Evolutionary conservation across 2,888 invertebrate genomes (phyloP).

Genomic region (Rapana venosa): DNA sequence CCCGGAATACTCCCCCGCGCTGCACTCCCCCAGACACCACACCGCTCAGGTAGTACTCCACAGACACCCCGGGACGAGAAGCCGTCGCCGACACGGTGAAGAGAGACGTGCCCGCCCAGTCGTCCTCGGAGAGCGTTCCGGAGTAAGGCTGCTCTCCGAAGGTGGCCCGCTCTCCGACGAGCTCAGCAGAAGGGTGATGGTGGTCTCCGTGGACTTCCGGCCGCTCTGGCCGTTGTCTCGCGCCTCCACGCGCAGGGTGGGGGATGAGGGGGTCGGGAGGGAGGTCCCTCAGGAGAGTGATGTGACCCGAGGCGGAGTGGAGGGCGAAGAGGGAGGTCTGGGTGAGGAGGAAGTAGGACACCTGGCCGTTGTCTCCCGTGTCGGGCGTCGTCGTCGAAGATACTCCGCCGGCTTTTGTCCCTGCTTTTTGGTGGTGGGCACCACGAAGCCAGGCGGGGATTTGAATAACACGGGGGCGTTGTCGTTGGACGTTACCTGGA

Average conservation of each 20-base stretch:
- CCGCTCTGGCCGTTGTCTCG: constrained; percentile 56
- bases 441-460: constrained; percentile 87
- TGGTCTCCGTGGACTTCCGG: constrained; percentile 29
- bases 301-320: constrained; percentile 45
- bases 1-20: constrained; percentile 63
- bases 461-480: constrained; percentile 92
- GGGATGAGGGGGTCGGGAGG: constrained; percentile 51
- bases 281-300: constrained; percentile 44
- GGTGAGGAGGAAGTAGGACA: constrained; percentile 82
- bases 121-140: constrained; percentile 92
- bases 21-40: constrained; percentile 80
- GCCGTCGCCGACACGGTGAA: constrained; percentile 83
- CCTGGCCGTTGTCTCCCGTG: constrained; percentile 92
- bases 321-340: constrained; percentile 47
- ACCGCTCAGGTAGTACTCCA: constrained; percentile 93
- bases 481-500: constrained; percentile 95
- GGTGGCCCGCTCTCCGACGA: constrained; percentile 52
- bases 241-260: constrained; percentile 56
- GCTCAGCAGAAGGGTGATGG: constrained; percentile 45
- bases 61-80: constrained; percentile 71
- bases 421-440: constrained; percentile 79
- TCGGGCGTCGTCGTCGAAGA: constrained; percentile 92
- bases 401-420: constrained; percentile 86
- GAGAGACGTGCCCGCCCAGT: constrained; percentile 90
- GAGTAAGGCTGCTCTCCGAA: constrained; percentile 79